Percentiles rank a stretch among this genome's conserved stretches.
phyloP scores from a whole-genome alignment of 2,113 vertebrate genomes.

The Orcinus orca region DNA sequence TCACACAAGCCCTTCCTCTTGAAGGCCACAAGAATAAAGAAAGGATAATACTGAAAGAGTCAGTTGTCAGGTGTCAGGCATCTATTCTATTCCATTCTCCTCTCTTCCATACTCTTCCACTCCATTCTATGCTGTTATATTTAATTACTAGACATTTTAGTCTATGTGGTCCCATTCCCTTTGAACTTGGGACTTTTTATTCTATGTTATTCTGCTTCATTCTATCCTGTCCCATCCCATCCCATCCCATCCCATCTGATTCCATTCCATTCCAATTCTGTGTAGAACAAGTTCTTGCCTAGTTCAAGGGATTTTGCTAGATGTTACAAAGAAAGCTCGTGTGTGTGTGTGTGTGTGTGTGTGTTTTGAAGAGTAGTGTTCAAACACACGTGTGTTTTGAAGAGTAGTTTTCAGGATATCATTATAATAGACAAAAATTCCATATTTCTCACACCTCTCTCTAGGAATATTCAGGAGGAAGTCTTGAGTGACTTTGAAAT shows the following conservation, averaged over 20 bases:
- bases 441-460: background rate
- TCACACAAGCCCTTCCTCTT: background rate
- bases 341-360: background rate
- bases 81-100: background rate
- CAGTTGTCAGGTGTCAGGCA: background rate
- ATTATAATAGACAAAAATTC: background rate
- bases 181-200: background rate
- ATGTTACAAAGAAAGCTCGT: background rate
- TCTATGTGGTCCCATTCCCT: background rate
- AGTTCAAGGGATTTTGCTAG: background rate
- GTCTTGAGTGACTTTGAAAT: slow-evolving; percentile 4
- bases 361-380: background rate
- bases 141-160: slow-evolving; percentile 15
- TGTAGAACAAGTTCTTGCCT: background rate
- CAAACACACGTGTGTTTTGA: background rate
- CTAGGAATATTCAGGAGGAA: background rate
- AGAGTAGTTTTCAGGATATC: background rate
- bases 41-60: background rate
- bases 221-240: background rate
- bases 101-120: background rate
- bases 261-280: background rate
- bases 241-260: background rate
- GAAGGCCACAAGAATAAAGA: background rate
- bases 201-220: background rate
- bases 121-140: background rate